Evolutionary conservation across 1,140 invertebrate species (phyloP).

Genomic region (Meloidogyne floridensis): DNA sequence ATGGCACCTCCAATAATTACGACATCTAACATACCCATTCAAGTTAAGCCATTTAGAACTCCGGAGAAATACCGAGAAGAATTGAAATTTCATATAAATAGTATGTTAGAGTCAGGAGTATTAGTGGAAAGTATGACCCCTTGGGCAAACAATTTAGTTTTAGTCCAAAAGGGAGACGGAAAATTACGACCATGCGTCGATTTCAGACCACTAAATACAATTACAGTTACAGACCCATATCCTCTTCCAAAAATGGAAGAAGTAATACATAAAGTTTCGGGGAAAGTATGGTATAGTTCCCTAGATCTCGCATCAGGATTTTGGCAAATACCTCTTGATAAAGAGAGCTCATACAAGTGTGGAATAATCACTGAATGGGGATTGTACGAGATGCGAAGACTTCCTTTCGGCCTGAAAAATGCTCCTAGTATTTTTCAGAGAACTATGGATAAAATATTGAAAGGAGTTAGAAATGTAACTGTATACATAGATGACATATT

Average conservation of each 20-base stretch:
- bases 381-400: too few relatives aligned
- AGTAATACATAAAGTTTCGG: neutral
- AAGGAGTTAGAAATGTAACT: neutral
- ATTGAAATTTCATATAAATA: neutral
- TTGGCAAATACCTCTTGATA: slow-evolving; percentile 21
- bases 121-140: neutral
- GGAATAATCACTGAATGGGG: too few relatives aligned
- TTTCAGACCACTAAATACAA: slow-evolving; percentile 6
- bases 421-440: slow-evolving; percentile 10
- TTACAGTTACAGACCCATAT: neutral
- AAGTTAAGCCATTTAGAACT: neutral
- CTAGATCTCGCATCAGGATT: slow-evolving; percentile 18
- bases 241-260: neutral
- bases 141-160: slow-evolving; percentile 5
- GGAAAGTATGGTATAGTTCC: slow-evolving; percentile 1
- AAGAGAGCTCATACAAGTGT: too few relatives aligned
- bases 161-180: neutral
- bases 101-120: neutral
- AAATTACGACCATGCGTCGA: slow-evolving; percentile 11
- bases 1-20: neutral
- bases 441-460: slow-evolving; percentile 14
- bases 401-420: neutral
- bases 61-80: slow-evolving; percentile 12
- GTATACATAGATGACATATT: slow-evolving; percentile 15
- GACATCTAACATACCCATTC: neutral